Base-by-base conservation (phyloP, 2,888 invertebrate genomes). In the Pyralis farinalis region DNA sequence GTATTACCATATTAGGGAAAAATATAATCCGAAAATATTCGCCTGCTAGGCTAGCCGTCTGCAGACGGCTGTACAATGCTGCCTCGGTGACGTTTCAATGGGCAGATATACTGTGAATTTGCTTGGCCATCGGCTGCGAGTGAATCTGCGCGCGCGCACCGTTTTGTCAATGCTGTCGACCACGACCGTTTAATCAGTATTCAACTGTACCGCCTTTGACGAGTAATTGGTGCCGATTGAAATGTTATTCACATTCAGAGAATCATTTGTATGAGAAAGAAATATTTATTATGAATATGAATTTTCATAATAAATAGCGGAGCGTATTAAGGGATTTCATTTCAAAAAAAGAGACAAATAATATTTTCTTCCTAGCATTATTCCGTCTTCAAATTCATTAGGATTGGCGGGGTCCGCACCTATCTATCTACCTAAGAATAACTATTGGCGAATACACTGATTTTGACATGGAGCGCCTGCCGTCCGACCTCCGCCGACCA, bases 141-240 rank as follows among this genome's bases (percentile, higher is more conserved):
- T 66, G 70, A 11, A 31, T 56, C 65, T 60, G 65, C 80, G 76
- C 76, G 51, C 59, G 75, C 73, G 80, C 79, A 71, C 59, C 81
- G 70, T 84, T 88, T 88, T 87, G 86, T 88, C 87, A 86, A 78
- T 73, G 73, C 77, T 82, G 85, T 83, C 86, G 59, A 60, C 61
- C 58, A 63, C 72, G 79, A 82, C 81, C 78, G 77, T 83, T 83
- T 83, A 85, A 85, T 85, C 85, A 80, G 73, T 61, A 88, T 88
- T 86, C 86, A 86, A 61, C 70, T 79, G 85, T 84, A 87, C 83
- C 85, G 83, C 83, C 83, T 67, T 70, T 84, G 79, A 84, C 81
- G 86, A 86, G 84, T 86, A 87, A 88, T 88, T 87, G 85, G 73
- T 65, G 64, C 49, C 73, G 75, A 83, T 83, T 84, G 83, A 84